Evolutionary conservation across 2,113 vertebrate species (phyloP).

Genomic region (Nesogale talazaci): DNA sequence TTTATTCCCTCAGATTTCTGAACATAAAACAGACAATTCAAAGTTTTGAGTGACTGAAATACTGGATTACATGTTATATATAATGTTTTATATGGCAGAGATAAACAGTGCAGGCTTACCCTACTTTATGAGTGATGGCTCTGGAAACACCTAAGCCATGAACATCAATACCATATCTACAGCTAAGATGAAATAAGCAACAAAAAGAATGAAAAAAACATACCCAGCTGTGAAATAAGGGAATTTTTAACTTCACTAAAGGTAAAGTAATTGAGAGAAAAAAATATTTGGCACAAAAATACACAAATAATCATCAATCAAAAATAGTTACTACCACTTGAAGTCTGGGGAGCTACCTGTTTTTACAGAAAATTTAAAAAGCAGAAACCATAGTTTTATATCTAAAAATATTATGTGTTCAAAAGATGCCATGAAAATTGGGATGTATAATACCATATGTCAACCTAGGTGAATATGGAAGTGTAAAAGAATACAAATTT

Average conservation of each 20-base stretch:
- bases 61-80: not conserved
- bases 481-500: not conserved
- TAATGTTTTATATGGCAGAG: constrained; percentile 24
- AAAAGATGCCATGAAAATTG: not conserved
- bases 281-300: not conserved
- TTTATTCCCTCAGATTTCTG: not conserved
- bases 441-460: not conserved
- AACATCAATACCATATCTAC: not conserved
- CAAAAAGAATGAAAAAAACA: not conserved
- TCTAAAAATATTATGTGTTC: not conserved
- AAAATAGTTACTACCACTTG: not conserved
- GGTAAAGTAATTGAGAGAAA: not conserved
- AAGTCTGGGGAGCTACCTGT: not conserved
- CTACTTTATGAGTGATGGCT: constrained; percentile 15
- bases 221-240: not conserved
- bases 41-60: not conserved
- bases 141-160: not conserved
- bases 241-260: not conserved
- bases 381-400: not conserved
- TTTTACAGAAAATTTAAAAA: not conserved
- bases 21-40: constrained; percentile 12
- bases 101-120: not conserved
- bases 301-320: not conserved
- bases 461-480: not conserved
- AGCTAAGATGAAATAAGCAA: not conserved